A percentile compares a stretch with the other conserved stretches of the same genome.
Conservation (phyloP, 2,888 invertebrate genomes). For the Drosophila austrosaltans region DNA sequence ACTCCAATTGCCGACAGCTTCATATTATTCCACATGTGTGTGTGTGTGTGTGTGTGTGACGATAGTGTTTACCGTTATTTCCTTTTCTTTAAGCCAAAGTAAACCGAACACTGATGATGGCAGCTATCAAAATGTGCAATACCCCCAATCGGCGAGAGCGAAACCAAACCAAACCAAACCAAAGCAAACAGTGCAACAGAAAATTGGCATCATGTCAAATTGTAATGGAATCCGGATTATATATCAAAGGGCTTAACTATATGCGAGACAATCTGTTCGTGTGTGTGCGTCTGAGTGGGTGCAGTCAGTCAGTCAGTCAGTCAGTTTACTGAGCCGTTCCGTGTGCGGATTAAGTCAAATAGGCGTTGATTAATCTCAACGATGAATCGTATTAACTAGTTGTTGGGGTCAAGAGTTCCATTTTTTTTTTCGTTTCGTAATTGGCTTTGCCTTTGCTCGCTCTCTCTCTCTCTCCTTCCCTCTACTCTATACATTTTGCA, state of each 20-base stretch:
- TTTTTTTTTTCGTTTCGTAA: neutral
- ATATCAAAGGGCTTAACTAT: constrained; percentile 49
- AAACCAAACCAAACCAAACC: neutral
- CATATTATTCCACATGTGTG: constrained; percentile 11
- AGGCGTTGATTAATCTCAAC: neutral
- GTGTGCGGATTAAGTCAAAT: neutral
- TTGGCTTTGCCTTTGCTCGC: neutral
- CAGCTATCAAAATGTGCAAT: constrained; percentile 48
- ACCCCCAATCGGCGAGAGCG: constrained; percentile 9
- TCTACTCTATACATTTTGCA: constrained; percentile 8
- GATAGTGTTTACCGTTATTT: constrained; percentile 15
- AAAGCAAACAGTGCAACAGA: neutral
- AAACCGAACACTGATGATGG: constrained; percentile 36
- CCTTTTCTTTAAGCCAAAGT: constrained; percentile 23
- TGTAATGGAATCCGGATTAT: constrained; percentile 66
- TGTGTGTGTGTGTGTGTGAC: neutral
- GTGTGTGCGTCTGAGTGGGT: constrained; percentile 37
- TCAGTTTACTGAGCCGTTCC: neutral
- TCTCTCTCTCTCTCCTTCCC: constrained; percentile 9
- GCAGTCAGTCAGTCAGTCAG: constrained; percentile 25
- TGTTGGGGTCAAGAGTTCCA: neutral
- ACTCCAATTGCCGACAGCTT: constrained; percentile 5
- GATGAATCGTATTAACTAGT: neutral
- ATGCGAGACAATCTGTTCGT: constrained; percentile 32
- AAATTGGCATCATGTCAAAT: constrained; percentile 46